Evolutionary conservation across 1,140 invertebrate genomes (phyloP), one percentile per base, ranked within the genome.

Genomic region (Hypothenemus hampei): DNA sequence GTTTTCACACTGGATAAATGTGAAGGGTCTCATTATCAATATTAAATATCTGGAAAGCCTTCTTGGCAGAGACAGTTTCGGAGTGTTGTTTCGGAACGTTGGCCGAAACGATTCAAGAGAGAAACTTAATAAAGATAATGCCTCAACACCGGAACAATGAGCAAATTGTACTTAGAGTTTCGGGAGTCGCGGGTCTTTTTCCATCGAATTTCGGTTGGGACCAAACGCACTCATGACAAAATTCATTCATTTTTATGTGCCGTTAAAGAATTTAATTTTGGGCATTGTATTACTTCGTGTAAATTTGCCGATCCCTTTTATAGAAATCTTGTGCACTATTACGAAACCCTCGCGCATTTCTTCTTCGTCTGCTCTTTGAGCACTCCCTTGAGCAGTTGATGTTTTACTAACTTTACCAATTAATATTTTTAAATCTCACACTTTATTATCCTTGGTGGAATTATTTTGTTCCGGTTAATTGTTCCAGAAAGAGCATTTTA

Each of bases 111-210:
- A 43, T 58, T 54, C 59, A 56, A 65, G 65, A n/a, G n/a, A 63
- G 64, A 67, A 66, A 67, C 63, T 65, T 67, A 67, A 67, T 67
- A 65, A 67, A 67, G 65, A 67, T 67, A 67, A 67, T 67, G 64
- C 63, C 57, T 60, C 57, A 44, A 59, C 57, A 54, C 59, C 63
- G 63, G 62, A 67, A 67, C 65, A 67, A 65, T 67, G 65, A 67
- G 64, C 65, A 64, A 67, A 67, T 67, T 67, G 64, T 65, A 67
- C 60, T 67, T 64, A 62, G 65, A 63, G n/a, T n/a, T n/a, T n/a
- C n/a, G n/a, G n/a, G n/a, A n/a, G n/a, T n/a, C n/a, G n/a, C n/a
- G n/a, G n/a, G n/a, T n/a, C n/a, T n/a, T n/a, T n/a, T n/a, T n/a
- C n/a, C n/a, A n/a, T n/a, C n/a, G n/a, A n/a, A n/a, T n/a, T n/a